Conservation (phyloP, 2,797 vertebrate species). For the Sebastes steindachneri region DNA sequence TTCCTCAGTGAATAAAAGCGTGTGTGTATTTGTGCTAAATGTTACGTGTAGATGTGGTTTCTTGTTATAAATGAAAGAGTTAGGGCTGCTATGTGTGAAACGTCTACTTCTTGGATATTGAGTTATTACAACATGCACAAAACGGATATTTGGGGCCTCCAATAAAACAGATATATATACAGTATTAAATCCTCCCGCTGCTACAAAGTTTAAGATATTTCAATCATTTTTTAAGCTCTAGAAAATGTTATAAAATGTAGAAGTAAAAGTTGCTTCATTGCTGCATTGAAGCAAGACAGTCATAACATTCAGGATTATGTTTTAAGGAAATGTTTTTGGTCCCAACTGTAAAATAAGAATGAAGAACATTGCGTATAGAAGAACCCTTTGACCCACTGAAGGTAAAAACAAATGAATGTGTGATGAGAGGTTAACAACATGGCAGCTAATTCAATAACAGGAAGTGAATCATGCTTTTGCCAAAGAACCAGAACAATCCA, state of each 20-base stretch:
- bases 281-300: not conserved
- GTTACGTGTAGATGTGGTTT: not conserved
- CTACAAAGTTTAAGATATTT: not conserved
- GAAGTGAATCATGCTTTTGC: not conserved
- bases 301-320: not conserved
- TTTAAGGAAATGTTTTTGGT: not conserved
- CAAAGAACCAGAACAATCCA: not conserved
- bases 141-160: not conserved
- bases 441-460: slow-evolving; percentile 5
- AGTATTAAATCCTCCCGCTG: not conserved
- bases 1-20: not conserved
- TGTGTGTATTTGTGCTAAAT: not conserved
- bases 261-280: not conserved
- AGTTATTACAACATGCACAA: not conserved
- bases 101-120: not conserved
- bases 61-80: not conserved
- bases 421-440: not conserved
- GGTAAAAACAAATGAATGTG: not conserved
- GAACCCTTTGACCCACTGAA: not conserved
- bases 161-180: not conserved
- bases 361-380: no score
- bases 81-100: not conserved
- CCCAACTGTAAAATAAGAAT: not conserved
- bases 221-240: not conserved
- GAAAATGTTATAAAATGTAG: not conserved